Conservation (phyloP, 2,113 vertebrate species). For the Penelope pileata region DNA sequence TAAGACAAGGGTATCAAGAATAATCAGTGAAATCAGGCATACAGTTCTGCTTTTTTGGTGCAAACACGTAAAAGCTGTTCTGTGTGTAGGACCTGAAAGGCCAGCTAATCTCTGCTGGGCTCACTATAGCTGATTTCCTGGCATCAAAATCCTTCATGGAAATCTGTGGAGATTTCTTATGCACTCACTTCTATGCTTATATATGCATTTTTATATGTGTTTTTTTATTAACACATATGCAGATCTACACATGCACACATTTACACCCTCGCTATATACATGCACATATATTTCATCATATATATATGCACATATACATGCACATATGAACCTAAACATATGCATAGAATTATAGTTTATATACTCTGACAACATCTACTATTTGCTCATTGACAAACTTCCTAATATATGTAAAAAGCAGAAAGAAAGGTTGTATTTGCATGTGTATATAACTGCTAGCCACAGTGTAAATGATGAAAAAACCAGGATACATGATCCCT, state of each 20-base stretch:
- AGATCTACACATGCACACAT: fast-evolving
- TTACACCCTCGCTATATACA: background rate
- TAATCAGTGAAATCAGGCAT: background rate
- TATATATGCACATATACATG: background rate
- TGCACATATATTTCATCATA: background rate
- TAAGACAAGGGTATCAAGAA: background rate
- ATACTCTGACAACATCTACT: background rate
- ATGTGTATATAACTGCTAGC: background rate
- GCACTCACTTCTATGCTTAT: background rate
- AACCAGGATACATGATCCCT: background rate
- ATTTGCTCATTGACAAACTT: background rate
- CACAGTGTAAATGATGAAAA: background rate
- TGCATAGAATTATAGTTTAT: background rate
- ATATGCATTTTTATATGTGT: background rate
- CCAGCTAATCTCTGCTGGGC: background rate
- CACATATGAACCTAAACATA: background rate
- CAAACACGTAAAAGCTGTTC: background rate
- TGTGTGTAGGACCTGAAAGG: background rate
- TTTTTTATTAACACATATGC: no score
- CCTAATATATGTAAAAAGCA: background rate
- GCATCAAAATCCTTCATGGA: background rate
- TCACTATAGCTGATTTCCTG: background rate
- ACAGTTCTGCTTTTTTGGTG: background rate
- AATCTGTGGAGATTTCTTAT: background rate
- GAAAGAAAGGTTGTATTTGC: background rate